Conservation (phyloP, 1,140 invertebrate genomes). For the Stenopsyche tienmushanensis region DNA sequence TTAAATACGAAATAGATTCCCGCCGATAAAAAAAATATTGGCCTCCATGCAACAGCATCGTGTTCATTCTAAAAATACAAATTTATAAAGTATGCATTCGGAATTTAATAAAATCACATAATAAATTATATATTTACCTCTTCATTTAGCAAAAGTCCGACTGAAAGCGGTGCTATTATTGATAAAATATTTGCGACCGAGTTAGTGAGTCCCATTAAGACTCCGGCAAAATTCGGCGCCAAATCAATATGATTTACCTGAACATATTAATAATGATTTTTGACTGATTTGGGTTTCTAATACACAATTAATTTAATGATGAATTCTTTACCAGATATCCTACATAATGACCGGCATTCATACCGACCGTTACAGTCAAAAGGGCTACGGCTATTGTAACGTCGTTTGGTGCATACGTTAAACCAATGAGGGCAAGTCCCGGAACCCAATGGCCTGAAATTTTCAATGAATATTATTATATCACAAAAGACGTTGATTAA, state of each 20-base stretch:
- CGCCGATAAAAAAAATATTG: constrained; percentile 57
- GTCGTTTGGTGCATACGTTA: constrained; percentile 58
- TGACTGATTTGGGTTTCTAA: no score
- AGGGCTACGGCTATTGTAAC: constrained; percentile 56
- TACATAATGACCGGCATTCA: constrained; percentile 70
- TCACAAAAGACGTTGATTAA: no score
- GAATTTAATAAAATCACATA: no score
- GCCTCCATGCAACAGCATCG: constrained; percentile 37
- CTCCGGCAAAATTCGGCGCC: constrained; percentile 69
- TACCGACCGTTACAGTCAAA: constrained; percentile 65
- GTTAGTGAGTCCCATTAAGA: constrained; percentile 74
- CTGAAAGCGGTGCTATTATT: constrained; percentile 66
- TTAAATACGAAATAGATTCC: constrained; percentile 62
- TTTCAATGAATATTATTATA: no score
- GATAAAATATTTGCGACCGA: constrained; percentile 69
- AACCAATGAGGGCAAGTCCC: constrained; percentile 59
- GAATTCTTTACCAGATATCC: constrained; percentile 60
- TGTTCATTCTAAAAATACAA: constrained; percentile 14
- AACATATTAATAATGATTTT: no score
- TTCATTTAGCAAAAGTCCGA: constrained; percentile 60
- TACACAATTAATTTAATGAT: constrained; percentile 42
- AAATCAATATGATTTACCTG: constrained; percentile 72
- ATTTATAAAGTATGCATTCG: no score
- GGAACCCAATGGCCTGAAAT: constrained; percentile 59
- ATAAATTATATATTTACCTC: constrained; percentile 55